Evolutionary conservation across 2,113 vertebrate genomes (phyloP).

Genomic region (Apaloderma vittatum): DNA sequence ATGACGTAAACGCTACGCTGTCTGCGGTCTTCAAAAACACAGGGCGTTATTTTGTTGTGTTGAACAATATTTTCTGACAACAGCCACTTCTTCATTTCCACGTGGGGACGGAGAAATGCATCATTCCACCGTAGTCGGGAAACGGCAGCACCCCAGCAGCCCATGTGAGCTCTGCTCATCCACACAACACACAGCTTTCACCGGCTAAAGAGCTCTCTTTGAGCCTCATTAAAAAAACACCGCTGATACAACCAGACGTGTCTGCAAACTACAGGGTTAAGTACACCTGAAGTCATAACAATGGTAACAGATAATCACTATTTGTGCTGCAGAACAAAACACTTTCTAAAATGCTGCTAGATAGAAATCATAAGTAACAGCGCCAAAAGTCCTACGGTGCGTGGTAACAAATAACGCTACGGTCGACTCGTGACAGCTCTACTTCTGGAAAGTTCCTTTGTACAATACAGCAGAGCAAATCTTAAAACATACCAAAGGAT

Average conservation of each 20-base stretch:
- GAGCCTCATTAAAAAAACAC: background rate
- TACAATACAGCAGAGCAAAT: background rate
- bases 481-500: background rate
- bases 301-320: background rate
- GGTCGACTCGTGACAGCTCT: background rate
- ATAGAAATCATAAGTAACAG: background rate
- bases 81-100: background rate
- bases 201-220: background rate
- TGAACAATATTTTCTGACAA: background rate
- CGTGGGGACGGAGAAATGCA: background rate
- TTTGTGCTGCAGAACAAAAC: background rate
- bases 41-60: background rate
- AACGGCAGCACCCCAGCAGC: background rate
- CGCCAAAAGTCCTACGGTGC: background rate
- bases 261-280: background rate
- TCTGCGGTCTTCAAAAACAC: background rate
- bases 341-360: background rate
- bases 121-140: background rate
- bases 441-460: background rate
- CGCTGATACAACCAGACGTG: background rate
- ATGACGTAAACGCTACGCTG: fast-evolving
- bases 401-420: background rate
- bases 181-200: background rate
- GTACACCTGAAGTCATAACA: background rate
- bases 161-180: background rate